Evolutionary conservation across 23 tunicate species (phyloP), one percentile per base, ranked within the genome.

Genomic region (Styela clava): DNA sequence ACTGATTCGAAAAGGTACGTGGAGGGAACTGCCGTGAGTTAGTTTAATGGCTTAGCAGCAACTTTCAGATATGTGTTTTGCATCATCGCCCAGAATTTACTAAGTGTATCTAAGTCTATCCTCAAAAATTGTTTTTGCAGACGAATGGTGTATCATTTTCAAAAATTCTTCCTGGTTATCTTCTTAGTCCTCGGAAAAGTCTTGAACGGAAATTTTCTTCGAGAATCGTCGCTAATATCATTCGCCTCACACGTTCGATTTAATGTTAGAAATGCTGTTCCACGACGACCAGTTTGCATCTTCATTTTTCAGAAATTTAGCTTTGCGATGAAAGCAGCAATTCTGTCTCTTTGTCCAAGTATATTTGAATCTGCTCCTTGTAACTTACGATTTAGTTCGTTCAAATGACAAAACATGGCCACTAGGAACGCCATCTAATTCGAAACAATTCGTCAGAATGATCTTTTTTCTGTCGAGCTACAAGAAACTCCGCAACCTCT

Each of bases 111-210:
- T n/a, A n/a, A n/a, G n/a, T n/a, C n/a, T n/a, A n/a, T n/a, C n/a
- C n/a, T 84, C 82, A 83, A 83, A 83, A 12, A 51, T 73, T 73
- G 82, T 51, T 28, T 83, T 83, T 35, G 86, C 82, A 83, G 86
- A 12, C 74, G 86, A 83, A 56, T 83, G 81, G 74, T 83, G 70
- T 52, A 83, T 83, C 86, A 83, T n/a, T n/a, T n/a, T n/a, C n/a
- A n/a, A n/a, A n/a, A n/a, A n/a, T n/a, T n/a, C n/a, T n/a, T n/a
- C n/a, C n/a, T n/a, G n/a, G 82, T 22, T 78, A 61, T 23, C 74
- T 61, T 78, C 74, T 61, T 78, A 20, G 16, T 78, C 74, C 16
- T 78, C 82, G 23, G 84, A 78, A 52, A 79, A 69, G 64, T 26
- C 44, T 83, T 74, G 81, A 83, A 73, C 86, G 52, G 86, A 74